These are phyloP conservation scores for Poecilia picta DNA, from an alignment of 2,797 vertebrate species.

Conservation along the genomic window DNA sequence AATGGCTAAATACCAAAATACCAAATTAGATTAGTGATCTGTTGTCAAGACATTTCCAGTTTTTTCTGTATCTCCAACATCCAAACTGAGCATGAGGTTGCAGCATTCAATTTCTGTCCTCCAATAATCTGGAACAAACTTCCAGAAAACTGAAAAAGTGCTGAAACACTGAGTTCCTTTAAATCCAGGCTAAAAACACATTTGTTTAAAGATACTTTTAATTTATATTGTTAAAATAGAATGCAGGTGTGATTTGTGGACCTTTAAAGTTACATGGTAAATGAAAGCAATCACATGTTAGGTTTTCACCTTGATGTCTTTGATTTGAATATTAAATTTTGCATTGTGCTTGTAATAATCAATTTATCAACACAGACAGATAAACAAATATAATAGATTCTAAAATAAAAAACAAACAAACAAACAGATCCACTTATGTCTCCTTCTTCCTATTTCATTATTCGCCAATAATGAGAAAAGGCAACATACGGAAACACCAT, in stretches of 20 bases:
- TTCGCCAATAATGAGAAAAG: slow-evolving; percentile 34
- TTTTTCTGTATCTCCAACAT: no score
- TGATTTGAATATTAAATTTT: background rate
- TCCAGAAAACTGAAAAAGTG: no score
- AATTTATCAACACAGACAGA: background rate
- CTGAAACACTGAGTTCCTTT: no score
- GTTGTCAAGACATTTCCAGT: no score
- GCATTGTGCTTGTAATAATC: background rate
- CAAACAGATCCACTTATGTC: slow-evolving; percentile 11
- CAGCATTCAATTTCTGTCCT: no score
- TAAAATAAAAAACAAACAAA: slow-evolving; percentile 7
- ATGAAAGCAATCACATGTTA: background rate
- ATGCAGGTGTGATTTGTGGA: no score
- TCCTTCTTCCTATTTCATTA: slow-evolving; percentile 25
- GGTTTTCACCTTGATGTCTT: background rate
- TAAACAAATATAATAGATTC: background rate
- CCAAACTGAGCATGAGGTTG: no score
- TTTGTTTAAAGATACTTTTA: background rate
- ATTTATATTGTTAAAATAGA: no score
- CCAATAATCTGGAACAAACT: no score
- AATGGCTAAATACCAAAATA: no score
- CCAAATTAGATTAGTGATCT: no score
- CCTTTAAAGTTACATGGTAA: background rate
- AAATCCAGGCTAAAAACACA: no score
- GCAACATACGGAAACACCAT: slow-evolving; percentile 26